Evolutionary conservation across 2,797 vertebrate species (phyloP), one percentile per base, ranked within the genome.

Genomic region (Pitangus sulphuratus): DNA sequence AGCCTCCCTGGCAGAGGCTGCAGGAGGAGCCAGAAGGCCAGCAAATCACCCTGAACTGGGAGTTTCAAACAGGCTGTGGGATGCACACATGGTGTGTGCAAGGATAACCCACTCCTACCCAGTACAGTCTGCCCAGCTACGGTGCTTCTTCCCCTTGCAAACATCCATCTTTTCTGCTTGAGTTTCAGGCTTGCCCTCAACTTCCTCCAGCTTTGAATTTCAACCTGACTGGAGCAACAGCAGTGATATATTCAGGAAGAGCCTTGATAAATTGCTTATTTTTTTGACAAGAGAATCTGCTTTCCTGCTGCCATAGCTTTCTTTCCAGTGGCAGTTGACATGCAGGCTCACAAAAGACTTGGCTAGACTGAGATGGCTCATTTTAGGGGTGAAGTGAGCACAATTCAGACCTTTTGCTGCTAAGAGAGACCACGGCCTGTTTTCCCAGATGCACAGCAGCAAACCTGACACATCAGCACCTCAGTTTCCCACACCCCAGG

Each of bases 331-430:
- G 50, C 39, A n/a, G 1, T 2, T 80, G 80, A 51, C 40, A 53
- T 0, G 0, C 19, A 42, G 44, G 54, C 22, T 77, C 44, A 50
- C 20, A 20, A 70, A 44, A 9, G 8, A 28, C 45, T 26, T 24
- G 17, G 30, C 62, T 69, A 58, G 39, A 56, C 68, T 47, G 39
- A 76, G 22, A 9, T 17, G 24, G 7, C 21, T 79, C 42, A 7
- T 65, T 88, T 91, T 44, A 33, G 72, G 45, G 26, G 8, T 56
- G 35, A 60, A 75, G 40, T 5, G 61, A 78, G 58, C 37, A 40
- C 4, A 44, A 4, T 24, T 42, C 45, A 28, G 33, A 28, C 9
- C 31, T 58, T 7, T 9, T 62, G 51, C 22, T 3, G 4, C 14
- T 4, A 20, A 48, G 54, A 51, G 50, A 65, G 15, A 69, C 22